Base-by-base conservation (phyloP, 2,888 invertebrate species). In the Chrysodeixis includens region DNA sequence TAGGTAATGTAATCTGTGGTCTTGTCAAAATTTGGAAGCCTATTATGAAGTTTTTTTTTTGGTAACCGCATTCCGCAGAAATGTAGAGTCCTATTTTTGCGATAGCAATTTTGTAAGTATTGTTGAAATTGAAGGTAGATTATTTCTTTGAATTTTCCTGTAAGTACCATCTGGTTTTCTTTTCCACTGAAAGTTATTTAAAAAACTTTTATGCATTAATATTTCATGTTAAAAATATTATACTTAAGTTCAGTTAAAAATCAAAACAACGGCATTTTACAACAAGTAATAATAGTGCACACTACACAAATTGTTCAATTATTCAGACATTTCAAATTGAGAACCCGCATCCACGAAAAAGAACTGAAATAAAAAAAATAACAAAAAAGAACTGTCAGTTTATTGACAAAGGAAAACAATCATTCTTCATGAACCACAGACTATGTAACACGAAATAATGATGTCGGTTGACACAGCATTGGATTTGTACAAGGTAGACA, bases 401-500 rank as follows among this genome's bases (percentile, higher is more conserved):
- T 46, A 32, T 65, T 54, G 30, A 78, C 61, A 73, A 69, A 71
- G 62, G 61, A 71, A 62, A 71, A 69, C 53, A 70, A 51, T 66
- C 16, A 68, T 69, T 53, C 56, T 63, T 65, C 56, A 52, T 54
- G 61, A 66, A 60, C 62, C 66, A 74, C n/a, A 69, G 66, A 74
- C 56, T 60, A 64, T 44, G 66, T 57, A 72, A 59, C 60, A 30
- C 55, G 54, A 66, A 66, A 64, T 62, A 65, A 62, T 66, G 74
- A 71, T 66, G 64, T 72, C 30, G 22, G 16, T 56, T 60, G 59
- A 59, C 62, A 56, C 66, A 55, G 40, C 18, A 20, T 60, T 78
- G 81, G 83, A 84, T 82, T 84, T 83, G 79, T 77, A 74, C 78
- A 84, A 84, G 84, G 51, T 66, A 64, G 22, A 53, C 18, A 49